Evolutionary conservation across 2,113 vertebrate species (phyloP).

Genomic region (Poecile atricapillus): DNA sequence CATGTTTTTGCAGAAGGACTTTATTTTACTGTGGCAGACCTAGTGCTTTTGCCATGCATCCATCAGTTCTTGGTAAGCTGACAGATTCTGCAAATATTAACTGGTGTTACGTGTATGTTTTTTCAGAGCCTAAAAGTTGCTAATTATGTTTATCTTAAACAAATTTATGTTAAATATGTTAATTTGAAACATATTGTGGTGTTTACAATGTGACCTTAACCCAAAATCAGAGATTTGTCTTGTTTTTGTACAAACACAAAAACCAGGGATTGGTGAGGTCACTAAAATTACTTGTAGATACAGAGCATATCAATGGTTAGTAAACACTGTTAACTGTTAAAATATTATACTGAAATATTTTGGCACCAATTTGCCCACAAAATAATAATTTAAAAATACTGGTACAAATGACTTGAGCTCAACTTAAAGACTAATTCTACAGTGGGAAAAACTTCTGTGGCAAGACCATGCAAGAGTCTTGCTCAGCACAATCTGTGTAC

Average conservation of each 20-base stretch:
- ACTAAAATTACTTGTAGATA: neutral
- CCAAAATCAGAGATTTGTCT: neutral
- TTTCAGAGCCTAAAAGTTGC: neutral
- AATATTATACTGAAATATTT: neutral
- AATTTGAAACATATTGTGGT: neutral
- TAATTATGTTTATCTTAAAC: no score
- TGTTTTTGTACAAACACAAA: neutral
- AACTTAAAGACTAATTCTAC: neutral
- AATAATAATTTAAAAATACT: neutral
- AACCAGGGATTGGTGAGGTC: neutral
- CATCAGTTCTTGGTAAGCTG: constrained; percentile 89
- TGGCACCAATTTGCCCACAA: neutral
- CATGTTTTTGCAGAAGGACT: constrained; percentile 94
- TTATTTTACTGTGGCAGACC: constrained; percentile 93
- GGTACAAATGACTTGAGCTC: neutral
- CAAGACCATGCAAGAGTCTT: neutral
- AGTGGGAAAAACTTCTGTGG: neutral
- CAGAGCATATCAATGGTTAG: neutral
- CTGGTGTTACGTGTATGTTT: neutral
- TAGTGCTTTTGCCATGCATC: constrained; percentile 92
- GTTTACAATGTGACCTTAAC: neutral
- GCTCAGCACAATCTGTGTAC: neutral
- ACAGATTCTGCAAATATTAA: neutral
- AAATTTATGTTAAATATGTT: neutral
- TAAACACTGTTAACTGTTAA: neutral